Conservation (phyloP, 2,888 invertebrate genomes). For the Clanis bilineata region DNA sequence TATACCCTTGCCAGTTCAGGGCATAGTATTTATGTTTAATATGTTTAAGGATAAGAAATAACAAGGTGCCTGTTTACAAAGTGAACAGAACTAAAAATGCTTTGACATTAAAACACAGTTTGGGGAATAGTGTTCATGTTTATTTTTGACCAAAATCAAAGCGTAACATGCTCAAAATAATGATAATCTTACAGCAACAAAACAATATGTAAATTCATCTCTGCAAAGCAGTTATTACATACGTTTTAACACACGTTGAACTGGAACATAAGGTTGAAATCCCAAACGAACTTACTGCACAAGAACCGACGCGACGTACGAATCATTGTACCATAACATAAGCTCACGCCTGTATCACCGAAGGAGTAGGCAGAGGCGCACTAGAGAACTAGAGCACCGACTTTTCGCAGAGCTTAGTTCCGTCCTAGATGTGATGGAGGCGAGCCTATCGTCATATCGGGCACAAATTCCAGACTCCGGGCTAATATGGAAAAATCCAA, state of each 20-base stretch:
- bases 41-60: not conserved
- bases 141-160: no score
- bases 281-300: not conserved
- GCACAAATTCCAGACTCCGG: no score
- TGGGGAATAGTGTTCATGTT: no score
- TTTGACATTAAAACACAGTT: not conserved
- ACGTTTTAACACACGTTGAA: slow-evolving; percentile 5
- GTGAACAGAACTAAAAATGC: not conserved
- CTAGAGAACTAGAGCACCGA: no score
- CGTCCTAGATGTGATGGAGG: no score
- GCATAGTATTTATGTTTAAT: not conserved
- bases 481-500: no score
- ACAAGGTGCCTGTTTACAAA: not conserved
- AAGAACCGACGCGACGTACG: not conserved
- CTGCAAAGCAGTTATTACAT: slow-evolving; percentile 10
- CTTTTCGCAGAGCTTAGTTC: no score
- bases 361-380: no score
- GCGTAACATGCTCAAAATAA: not conserved
- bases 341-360: no score
- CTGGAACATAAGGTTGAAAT: slow-evolving; percentile 1
- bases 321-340: not conserved
- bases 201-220: slow-evolving; percentile 7
- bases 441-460: no score
- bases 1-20: not conserved
- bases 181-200: not conserved